Base-by-base conservation (phyloP, 2,888 invertebrate species). In the Xylota sylvarum region DNA sequence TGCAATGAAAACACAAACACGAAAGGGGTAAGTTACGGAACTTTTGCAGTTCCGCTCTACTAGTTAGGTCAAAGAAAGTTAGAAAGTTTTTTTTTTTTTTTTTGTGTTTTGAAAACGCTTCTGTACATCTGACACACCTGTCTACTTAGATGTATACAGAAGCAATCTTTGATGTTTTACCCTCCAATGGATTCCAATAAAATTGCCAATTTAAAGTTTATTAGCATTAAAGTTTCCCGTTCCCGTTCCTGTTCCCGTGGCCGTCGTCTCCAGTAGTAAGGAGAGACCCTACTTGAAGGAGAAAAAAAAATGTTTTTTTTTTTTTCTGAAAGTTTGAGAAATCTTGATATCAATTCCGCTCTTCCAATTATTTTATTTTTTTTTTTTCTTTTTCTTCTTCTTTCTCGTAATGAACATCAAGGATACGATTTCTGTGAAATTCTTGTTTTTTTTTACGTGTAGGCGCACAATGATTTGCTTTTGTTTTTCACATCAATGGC, bases 201-300 rank as follows among this genome's bases (percentile, higher is more conserved):
- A 50, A 35, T 37, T 62, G 72, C 30, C 48, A 73, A 62, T 55
- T 55, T 55, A 43, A 69, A 55, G 55, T 69, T 69, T 43, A 55
- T 27, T 30, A 14, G 40, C 55, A 69, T 69, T 69, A 55, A 52
- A 40, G 32, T 56, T 56, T 56, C 9, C 32, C 12, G 30, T n/a
- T 27, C 37, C 9, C 12, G n/a, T n/a, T n/a, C n/a, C n/a, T n/a
- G n/a, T 56, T 56, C 9, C 32, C 12, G 30, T n/a, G n/a, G 27
- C 9, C 12, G 14, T 9, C 14, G 4, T 5, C n/a, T 19, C 5
- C 3, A n/a, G 0, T 6, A 27, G 50, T 5, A 17, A 52, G 35
- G n/a, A 4, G 35, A 48, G 3, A 14, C 19, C 48, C n/a, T 14
- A 23, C 23, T 70, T 48, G 1, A 30, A 23, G 35, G n/a, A 56